Evolutionary conservation across 2,797 vertebrate species (phyloP).

Genomic region (Sebastes trivittatus): DNA sequence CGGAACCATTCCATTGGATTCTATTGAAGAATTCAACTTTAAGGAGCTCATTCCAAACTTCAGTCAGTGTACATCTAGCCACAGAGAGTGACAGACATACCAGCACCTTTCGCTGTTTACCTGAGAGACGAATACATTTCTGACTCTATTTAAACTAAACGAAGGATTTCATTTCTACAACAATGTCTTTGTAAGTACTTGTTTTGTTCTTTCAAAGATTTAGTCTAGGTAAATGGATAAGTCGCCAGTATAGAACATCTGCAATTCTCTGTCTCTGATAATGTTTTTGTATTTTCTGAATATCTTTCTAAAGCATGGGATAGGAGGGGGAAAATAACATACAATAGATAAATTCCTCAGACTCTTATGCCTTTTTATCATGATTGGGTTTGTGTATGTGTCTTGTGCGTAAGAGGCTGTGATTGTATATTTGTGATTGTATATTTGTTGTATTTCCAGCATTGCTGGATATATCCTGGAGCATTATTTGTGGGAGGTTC

Average conservation of each 20-base stretch:
- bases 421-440: too few species aligned
- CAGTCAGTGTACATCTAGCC: neutral
- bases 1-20: too few species aligned
- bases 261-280: neutral
- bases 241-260: neutral
- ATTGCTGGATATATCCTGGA: too few species aligned
- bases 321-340: too few species aligned
- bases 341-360: too few species aligned
- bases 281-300: too few species aligned
- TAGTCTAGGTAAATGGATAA: neutral
- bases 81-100: neutral
- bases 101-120: neutral
- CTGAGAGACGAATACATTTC: slow-evolving; percentile 17
- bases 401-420: too few species aligned
- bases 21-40: neutral
- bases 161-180: neutral
- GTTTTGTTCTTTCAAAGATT: neutral
- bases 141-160: neutral
- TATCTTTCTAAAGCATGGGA: too few species aligned
- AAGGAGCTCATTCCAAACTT: neutral
- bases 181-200: slow-evolving; percentile 73
- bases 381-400: too few species aligned
- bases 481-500: too few species aligned
- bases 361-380: too few species aligned
- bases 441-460: too few species aligned